Conservation (phyloP, 2,888 invertebrate species). For the Luffia ferchaultella region DNA sequence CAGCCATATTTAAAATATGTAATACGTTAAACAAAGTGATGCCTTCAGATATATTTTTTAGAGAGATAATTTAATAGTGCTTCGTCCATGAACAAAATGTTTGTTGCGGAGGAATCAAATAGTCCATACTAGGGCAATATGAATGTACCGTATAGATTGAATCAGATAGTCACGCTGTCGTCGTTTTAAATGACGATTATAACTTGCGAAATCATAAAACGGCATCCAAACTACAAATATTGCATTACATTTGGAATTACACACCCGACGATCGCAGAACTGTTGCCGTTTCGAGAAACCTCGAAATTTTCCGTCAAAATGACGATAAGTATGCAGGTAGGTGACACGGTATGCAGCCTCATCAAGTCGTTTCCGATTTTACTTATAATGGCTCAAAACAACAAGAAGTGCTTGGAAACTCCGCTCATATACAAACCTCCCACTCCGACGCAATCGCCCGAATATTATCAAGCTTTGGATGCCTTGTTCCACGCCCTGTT, state of each 20-base stretch:
- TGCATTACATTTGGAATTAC: too few species aligned
- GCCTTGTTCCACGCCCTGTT: constrained; percentile 35
- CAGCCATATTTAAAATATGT: too few species aligned
- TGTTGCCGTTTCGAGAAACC: neutral
- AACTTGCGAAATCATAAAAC: neutral
- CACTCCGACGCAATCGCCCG: constrained; percentile 41
- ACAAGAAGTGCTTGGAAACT: constrained; percentile 40
- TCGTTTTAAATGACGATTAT: too few species aligned
- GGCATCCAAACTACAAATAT: neutral
- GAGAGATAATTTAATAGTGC: too few species aligned
- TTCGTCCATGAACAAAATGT: too few species aligned
- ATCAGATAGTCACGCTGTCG: too few species aligned
- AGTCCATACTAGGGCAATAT: too few species aligned
- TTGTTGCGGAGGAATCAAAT: too few species aligned
- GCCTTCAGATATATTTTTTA: too few species aligned
- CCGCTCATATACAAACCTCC: constrained; percentile 49
- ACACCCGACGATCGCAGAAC: neutral
- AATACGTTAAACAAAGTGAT: too few species aligned
- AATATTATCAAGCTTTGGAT: constrained; percentile 51
- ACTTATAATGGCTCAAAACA: constrained; percentile 46
- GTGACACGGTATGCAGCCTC: constrained; percentile 38
- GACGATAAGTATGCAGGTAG: constrained; percentile 43
- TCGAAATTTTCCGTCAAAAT: constrained; percentile 20
- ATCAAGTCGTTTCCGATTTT: constrained; percentile 50
- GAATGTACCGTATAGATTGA: too few species aligned